These are phyloP conservation scores for Phyto melanocephala DNA, from an alignment of 2,888 invertebrate genomes.

Conservation along the genomic window DNA sequence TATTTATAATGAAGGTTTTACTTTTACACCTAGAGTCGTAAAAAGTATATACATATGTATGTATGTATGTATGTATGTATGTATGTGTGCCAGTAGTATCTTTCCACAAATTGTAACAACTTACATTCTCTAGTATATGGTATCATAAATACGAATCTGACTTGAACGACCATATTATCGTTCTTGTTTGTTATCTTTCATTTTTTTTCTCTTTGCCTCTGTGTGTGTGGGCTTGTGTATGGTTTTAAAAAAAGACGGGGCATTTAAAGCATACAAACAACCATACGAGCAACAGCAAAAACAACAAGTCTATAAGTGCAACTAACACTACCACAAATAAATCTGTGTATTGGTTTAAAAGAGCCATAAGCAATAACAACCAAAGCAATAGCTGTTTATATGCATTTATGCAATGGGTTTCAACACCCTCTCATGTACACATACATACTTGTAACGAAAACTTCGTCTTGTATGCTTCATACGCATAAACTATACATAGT, in stretches of 20 bases:
- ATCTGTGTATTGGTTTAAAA: neutral
- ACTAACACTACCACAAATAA: neutral
- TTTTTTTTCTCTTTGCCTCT: neutral
- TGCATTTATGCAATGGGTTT: conserved; percentile 11
- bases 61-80: too few relatives aligned
- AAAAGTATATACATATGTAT: too few relatives aligned
- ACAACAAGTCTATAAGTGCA: conserved; percentile 7
- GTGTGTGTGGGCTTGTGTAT: neutral
- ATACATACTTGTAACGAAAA: neutral
- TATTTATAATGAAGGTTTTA: too few relatives aligned
- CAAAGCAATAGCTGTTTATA: neutral
- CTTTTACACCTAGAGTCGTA: too few relatives aligned
- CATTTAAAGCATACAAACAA: conserved; percentile 34
- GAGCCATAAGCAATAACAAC: conserved; percentile 2
- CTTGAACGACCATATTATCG: too few relatives aligned
- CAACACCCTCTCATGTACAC: neutral
- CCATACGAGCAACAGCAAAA: neutral
- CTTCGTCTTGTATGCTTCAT: too few relatives aligned
- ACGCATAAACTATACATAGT: too few relatives aligned
- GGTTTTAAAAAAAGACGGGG: conserved; percentile 49
- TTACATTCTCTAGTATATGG: too few relatives aligned
- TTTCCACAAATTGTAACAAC: too few relatives aligned
- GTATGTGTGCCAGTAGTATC: too few relatives aligned
- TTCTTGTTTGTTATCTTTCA: too few relatives aligned
- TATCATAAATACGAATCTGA: too few relatives aligned